Conservation (phyloP, 2,888 invertebrate genomes). For the Steinernema scapterisci region DNA sequence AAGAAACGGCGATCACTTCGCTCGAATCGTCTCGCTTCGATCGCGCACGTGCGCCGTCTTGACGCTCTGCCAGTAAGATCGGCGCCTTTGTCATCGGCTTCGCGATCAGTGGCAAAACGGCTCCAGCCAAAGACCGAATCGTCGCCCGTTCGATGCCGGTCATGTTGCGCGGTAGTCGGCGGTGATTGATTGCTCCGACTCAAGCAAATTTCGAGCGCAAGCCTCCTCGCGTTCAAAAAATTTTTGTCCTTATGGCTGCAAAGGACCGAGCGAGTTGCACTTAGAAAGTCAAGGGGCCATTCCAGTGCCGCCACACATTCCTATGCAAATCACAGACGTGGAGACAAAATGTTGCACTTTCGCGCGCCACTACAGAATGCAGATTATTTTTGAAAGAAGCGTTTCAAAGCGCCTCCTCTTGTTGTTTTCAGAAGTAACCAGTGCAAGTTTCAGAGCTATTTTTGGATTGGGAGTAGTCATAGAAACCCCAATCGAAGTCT, state of each 20-base stretch:
- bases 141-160: background rate
- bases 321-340: too few species aligned
- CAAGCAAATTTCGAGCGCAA: constrained; percentile 20
- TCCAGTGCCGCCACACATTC: too few species aligned
- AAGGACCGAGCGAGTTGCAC: too few species aligned
- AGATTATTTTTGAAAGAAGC: too few species aligned
- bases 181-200: constrained; percentile 22
- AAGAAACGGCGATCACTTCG: background rate
- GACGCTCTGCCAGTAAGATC: constrained; percentile 13
- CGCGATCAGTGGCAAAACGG: background rate
- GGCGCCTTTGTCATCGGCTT: background rate
- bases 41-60: constrained; percentile 1
- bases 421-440: too few species aligned
- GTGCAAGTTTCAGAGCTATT: too few species aligned
- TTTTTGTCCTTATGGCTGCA: background rate
- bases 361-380: too few species aligned
- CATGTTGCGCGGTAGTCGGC: constrained; percentile 21
- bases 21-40: background rate
- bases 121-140: background rate
- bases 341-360: too few species aligned
- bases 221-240: constrained; percentile 8
- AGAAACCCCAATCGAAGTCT: too few species aligned
- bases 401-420: too few species aligned
- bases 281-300: too few species aligned
- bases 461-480: too few species aligned